phyloP scores from a whole-genome alignment of 2,888 invertebrate genomes.

The Cancer borealis region DNA sequence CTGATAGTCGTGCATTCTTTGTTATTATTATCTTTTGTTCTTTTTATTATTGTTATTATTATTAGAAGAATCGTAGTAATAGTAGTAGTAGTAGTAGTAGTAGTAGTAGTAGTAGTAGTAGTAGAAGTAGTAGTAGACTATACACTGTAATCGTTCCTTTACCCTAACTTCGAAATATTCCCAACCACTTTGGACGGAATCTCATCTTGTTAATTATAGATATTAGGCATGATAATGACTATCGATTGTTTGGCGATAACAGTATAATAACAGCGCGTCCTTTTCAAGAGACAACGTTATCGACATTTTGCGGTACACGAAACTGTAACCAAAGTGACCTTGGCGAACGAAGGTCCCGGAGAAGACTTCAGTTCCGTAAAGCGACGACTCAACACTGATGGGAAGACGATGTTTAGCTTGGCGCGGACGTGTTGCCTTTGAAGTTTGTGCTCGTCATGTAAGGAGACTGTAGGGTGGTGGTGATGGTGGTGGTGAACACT shows the following conservation, averaged over 20 bases:
- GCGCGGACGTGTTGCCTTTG: neutral
- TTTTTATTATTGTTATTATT: neutral
- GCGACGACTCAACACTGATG: neutral
- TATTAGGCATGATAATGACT: neutral
- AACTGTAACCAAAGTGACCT: neutral
- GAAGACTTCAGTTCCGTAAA: neutral
- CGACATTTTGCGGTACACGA: neutral
- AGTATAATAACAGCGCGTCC: neutral
- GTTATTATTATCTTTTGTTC: neutral
- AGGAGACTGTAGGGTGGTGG: neutral
- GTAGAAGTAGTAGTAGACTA: neutral
- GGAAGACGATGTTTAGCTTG: neutral
- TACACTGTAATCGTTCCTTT: neutral
- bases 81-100: neutral
- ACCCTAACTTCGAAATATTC: neutral
- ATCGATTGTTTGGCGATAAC: neutral
- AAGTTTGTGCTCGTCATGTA: neutral
- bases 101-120: neutral
- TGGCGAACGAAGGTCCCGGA: neutral
- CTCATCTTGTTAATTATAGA: neutral
- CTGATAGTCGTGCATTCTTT: neutral
- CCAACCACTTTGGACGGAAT: neutral
- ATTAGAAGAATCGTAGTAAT: neutral
- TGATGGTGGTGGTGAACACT: too few relatives aligned
- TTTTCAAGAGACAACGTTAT: neutral